Evolutionary conservation across 1,140 invertebrate genomes (phyloP).

Genomic region (Macrobrachium nipponense): DNA sequence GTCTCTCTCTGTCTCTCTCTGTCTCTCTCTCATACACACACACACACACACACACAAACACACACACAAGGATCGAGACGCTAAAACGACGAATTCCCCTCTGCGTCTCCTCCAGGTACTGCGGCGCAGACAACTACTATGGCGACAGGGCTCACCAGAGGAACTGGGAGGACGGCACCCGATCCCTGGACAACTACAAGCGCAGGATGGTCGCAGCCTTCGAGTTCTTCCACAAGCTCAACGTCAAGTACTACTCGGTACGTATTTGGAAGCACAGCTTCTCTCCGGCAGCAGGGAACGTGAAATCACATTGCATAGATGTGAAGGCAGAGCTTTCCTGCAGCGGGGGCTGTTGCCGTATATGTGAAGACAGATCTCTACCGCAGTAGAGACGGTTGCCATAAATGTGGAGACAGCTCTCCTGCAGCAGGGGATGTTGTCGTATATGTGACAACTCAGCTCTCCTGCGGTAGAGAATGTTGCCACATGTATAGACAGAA

Average conservation of each 20-base stretch:
- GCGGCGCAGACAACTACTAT: conserved; percentile 68
- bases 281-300: neutral
- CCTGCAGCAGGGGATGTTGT: too few relatives aligned
- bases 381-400: too few relatives aligned
- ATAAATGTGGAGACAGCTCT: too few relatives aligned
- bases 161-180: conserved; percentile 74
- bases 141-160: conserved; percentile 70
- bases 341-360: too few relatives aligned
- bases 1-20: too few relatives aligned
- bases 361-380: too few relatives aligned
- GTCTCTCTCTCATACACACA: too few relatives aligned
- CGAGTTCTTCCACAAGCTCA: conserved; percentile 75
- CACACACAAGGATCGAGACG: neutral
- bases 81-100: too few relatives aligned
- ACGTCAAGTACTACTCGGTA: conserved; percentile 56
- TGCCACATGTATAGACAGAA: too few relatives aligned
- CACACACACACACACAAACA: too few relatives aligned
- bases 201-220: conserved; percentile 74
- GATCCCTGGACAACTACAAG: conserved; percentile 74
- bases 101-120: conserved; percentile 29
- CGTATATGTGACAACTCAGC: too few relatives aligned
- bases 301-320: too few relatives aligned
- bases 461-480: neutral
- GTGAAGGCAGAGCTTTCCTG: neutral
- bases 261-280: neutral